These are phyloP conservation scores for Aromia moschata DNA, from an alignment of 2,888 invertebrate genomes.

Conservation along the genomic window DNA sequence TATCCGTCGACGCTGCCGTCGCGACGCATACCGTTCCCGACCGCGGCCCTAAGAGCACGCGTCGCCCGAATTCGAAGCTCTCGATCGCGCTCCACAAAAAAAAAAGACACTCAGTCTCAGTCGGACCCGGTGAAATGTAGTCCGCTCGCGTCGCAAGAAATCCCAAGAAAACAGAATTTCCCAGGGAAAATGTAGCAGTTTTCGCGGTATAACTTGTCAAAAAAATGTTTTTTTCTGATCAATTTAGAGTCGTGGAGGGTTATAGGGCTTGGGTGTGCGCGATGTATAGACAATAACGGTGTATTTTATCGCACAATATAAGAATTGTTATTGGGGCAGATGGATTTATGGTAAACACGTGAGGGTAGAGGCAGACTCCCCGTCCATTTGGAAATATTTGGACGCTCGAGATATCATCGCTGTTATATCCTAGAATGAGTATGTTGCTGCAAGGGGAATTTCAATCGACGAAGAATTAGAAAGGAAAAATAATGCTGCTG, in stretches of 20 bases:
- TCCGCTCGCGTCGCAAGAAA: neutral
- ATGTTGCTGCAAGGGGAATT: conserved; percentile 4
- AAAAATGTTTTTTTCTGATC: conserved; percentile 7
- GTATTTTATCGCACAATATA: conserved; percentile 32
- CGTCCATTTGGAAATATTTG: neutral
- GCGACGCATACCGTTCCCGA: conserved; percentile 54
- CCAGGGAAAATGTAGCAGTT: neutral
- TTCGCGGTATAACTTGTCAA: neutral
- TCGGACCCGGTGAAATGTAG: conserved; percentile 16
- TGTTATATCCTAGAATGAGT: conserved; percentile 10
- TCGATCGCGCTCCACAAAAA: conserved; percentile 31
- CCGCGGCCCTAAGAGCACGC: conserved; percentile 63
- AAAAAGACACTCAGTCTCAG: neutral
- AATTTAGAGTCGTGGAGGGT: neutral
- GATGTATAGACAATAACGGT: conserved; percentile 6
- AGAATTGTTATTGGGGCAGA: conserved; percentile 37
- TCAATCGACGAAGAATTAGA: conserved; percentile 9
- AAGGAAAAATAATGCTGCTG: conserved; percentile 36
- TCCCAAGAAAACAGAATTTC: neutral
- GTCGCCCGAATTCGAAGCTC: conserved; percentile 25
- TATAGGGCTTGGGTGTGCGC: neutral
- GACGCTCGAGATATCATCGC: neutral
- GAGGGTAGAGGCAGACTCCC: conserved; percentile 6
- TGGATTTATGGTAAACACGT: conserved; percentile 36
- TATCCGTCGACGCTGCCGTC: conserved; percentile 54